A percentile compares a stretch with the other conserved stretches of the same genome.
These are phyloP conservation scores for Stenodema calcarata DNA, from an alignment of 2,888 invertebrate genomes.

Conservation along the genomic window DNA sequence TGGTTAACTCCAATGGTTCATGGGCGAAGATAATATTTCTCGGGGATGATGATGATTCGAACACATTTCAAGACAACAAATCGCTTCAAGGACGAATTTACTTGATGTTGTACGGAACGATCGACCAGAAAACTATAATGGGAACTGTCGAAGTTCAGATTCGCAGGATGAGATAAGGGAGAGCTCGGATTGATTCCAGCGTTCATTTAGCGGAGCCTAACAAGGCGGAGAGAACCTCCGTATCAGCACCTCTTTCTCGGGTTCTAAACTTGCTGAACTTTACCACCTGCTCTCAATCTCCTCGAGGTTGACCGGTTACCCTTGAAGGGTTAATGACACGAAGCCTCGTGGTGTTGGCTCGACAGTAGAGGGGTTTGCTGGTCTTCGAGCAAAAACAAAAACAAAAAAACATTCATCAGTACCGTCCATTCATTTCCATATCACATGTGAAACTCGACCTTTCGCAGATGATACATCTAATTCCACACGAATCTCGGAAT, in stretches of 20 bases:
- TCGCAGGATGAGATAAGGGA: neutral
- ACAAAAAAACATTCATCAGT: neutral
- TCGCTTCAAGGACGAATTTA: neutral
- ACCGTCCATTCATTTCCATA: neutral
- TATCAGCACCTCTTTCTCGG: neutral
- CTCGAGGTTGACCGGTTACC: slow-evolving; percentile 22
- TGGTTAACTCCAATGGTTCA: too few relatives aligned
- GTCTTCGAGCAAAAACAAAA: neutral
- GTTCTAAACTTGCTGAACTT: slow-evolving; percentile 30
- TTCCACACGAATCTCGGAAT: too few relatives aligned
- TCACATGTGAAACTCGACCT: too few relatives aligned
- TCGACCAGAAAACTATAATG: neutral
- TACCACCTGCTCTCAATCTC: slow-evolving; percentile 23
- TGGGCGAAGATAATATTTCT: too few relatives aligned
- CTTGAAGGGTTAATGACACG: slow-evolving; percentile 33
- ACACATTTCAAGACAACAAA: too few relatives aligned
- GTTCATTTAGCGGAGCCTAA: neutral
- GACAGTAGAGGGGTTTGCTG: neutral
- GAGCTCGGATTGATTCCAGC: neutral
- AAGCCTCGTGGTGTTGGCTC: neutral
- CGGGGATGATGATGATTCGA: too few relatives aligned
- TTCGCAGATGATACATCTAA: too few relatives aligned
- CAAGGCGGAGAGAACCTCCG: neutral
- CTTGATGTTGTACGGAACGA: neutral
- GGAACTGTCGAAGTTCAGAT: neutral